Percentiles rank a stretch among this genome's conserved stretches.
phyloP scores from a whole-genome alignment of 2,113 vertebrate genomes.

The Camelus dromedarius region DNA sequence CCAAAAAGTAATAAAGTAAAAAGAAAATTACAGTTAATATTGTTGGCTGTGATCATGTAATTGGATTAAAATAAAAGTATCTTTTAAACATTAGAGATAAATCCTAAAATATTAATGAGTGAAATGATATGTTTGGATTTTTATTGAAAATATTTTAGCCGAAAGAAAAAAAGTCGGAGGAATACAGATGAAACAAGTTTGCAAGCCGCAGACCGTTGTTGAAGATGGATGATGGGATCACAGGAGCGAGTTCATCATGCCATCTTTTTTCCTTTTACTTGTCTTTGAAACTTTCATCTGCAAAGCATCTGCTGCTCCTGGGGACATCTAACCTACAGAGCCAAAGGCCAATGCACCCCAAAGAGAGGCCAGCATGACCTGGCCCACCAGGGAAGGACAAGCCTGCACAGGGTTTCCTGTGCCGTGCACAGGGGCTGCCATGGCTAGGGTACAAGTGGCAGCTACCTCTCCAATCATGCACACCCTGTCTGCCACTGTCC shows the following conservation, averaged over 20 bases:
- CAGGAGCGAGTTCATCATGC: background rate
- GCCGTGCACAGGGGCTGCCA: background rate
- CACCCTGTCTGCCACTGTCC: background rate
- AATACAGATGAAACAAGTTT: background rate
- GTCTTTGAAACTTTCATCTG: background rate
- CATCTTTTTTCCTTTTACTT: background rate
- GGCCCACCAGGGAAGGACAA: background rate
- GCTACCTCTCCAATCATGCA: background rate
- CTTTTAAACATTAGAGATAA: background rate
- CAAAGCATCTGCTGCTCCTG: background rate
- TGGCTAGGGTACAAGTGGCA: background rate
- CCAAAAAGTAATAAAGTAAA: no score
- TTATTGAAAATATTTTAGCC: background rate
- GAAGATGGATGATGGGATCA: background rate
- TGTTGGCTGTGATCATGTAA: slow-evolving; percentile 1
- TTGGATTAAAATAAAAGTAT: slow-evolving; percentile 33
- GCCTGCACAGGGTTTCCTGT: background rate
- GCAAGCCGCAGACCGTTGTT: background rate
- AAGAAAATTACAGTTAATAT: background rate
- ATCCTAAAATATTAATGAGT: slow-evolving; percentile 31
- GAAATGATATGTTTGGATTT: background rate
- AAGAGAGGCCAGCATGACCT: background rate
- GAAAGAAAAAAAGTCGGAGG: background rate
- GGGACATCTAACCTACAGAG: background rate
- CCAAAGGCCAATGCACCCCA: background rate